Conservation (phyloP, 2,113 vertebrate genomes). For the Psittacula cyanocephala region DNA sequence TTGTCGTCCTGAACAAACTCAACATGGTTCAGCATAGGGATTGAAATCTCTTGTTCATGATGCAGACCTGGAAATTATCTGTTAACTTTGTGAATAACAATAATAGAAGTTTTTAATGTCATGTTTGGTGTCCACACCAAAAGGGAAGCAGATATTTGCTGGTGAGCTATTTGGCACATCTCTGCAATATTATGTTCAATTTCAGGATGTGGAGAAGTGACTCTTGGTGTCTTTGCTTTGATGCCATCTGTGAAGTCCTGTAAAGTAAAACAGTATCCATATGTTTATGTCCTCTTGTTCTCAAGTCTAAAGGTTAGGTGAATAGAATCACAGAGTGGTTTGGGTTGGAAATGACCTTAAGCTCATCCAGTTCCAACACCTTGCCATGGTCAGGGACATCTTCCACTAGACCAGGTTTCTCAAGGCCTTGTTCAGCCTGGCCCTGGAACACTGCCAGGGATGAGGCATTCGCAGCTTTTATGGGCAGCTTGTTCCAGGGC, state of each 20-base stretch:
- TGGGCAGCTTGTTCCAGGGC: not conserved
- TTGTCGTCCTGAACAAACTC: not conserved
- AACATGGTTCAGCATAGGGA: not conserved
- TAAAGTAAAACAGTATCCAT: not conserved
- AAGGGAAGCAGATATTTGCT: not conserved
- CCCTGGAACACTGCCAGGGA: not conserved
- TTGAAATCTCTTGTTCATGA: not conserved
- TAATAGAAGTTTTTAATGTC: not conserved
- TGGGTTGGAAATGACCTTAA: not conserved
- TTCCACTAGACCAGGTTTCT: not conserved
- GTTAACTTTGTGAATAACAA: not conserved
- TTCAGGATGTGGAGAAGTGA: fast-evolving
- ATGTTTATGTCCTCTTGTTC: fast-evolving
- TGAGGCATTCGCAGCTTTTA: not conserved
- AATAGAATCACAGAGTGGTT: not conserved
- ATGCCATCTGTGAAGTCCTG: not conserved
- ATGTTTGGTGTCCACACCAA: not conserved
- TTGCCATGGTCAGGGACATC: not conserved
- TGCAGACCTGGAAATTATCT: not conserved
- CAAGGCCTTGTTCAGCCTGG: not conserved
- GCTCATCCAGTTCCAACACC: not conserved
- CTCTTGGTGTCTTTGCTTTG: not conserved
- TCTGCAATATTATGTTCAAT: not conserved
- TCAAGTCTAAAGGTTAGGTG: not conserved
- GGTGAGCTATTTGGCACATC: not conserved